Evolutionary conservation across 2,113 vertebrate genomes (phyloP).

Genomic region (Orientallactaga bullata): DNA sequence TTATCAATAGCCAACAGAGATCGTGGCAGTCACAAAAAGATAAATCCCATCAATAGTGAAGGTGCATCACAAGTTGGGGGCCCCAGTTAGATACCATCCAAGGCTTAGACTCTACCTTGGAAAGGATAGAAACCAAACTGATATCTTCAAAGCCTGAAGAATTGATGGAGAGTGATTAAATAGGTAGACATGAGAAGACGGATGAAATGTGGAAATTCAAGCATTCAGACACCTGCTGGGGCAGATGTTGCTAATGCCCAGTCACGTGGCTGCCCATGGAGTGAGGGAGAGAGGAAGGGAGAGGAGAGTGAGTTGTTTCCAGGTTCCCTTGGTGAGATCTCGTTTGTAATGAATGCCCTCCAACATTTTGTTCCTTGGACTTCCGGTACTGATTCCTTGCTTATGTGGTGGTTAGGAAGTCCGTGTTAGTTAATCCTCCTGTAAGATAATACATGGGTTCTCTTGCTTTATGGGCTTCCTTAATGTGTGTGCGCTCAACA

Average conservation of each 20-base stretch:
- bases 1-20: neutral
- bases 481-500: neutral
- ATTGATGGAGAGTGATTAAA: neutral
- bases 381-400: neutral
- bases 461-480: constrained; percentile 52
- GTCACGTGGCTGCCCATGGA: neutral
- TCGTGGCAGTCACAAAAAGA: neutral
- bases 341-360: neutral
- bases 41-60: neutral
- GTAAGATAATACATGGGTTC: neutral
- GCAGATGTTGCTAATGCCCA: neutral
- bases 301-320: neutral
- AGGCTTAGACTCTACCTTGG: neutral
- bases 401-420: neutral
- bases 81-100: neutral
- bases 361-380: neutral
- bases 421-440: neutral
- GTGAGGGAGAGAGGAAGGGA: too few species aligned
- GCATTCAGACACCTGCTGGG: neutral
- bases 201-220: neutral
- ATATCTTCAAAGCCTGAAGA: neutral
- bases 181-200: neutral
- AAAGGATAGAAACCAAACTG: neutral
- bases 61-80: too few species aligned
- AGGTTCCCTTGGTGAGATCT: neutral